Conservation (phyloP, 2,888 invertebrate species). For the Cheilosia scutellata region DNA sequence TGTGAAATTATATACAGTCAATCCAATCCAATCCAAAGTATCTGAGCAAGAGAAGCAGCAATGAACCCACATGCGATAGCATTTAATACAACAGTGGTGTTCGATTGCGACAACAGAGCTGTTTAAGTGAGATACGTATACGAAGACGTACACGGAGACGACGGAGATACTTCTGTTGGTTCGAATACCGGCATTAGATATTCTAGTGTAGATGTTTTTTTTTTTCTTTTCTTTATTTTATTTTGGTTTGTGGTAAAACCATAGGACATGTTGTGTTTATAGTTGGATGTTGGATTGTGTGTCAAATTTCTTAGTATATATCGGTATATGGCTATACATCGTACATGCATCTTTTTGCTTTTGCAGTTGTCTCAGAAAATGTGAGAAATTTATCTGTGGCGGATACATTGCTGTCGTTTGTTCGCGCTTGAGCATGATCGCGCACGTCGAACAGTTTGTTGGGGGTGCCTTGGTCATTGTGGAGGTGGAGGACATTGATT, state of each 20-base stretch:
- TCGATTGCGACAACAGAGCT: conserved; percentile 65
- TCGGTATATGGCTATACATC: conserved; percentile 9
- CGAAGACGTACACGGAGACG: not conserved
- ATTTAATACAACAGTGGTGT: conserved; percentile 65
- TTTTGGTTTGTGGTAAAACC: conserved; percentile 19
- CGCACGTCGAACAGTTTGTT: conserved; percentile 43
- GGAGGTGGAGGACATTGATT: conserved; percentile 22
- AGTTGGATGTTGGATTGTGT: conserved; percentile 59
- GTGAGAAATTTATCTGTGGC: conserved; percentile 37
- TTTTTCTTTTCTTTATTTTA: conserved; percentile 34
- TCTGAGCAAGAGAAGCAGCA: conserved; percentile 20
- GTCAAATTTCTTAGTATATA: conserved; percentile 20
- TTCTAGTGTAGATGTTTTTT: conserved; percentile 26
- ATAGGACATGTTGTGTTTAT: conserved; percentile 72
- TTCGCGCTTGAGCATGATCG: conserved; percentile 66
- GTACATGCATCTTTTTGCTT: conserved; percentile 26
- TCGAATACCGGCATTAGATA: conserved; percentile 63
- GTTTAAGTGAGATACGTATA: conserved; percentile 19
- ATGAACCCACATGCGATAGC: conserved; percentile 38
- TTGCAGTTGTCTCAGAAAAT: conserved; percentile 46
- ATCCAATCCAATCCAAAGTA: conserved; percentile 44
- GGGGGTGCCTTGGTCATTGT: conserved; percentile 37
- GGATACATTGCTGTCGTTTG: conserved; percentile 44
- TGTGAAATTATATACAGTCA: conserved; percentile 67
- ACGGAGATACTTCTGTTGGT: conserved; percentile 43